Conservation (phyloP, 2,113 vertebrate species). For the Felis catus region DNA sequence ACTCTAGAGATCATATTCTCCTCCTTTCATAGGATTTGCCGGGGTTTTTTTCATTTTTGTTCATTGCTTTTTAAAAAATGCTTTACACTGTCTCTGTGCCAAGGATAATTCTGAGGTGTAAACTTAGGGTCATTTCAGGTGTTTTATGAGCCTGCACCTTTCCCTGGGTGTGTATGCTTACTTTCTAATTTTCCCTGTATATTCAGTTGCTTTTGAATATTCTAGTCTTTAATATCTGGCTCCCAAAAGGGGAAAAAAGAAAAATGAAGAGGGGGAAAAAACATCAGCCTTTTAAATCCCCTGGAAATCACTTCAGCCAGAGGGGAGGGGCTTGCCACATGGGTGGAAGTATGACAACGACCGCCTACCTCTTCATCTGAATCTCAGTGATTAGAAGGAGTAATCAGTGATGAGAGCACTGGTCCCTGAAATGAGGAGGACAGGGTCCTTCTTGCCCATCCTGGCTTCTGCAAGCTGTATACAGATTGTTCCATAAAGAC, state of each 20-base stretch:
- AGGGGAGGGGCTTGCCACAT: not conserved
- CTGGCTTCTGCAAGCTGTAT: not conserved
- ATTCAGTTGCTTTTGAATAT: not conserved
- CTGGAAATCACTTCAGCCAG: not conserved
- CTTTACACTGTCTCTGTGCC: not conserved
- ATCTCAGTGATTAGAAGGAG: not conserved
- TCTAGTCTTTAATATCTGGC: not conserved
- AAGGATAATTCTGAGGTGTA: not conserved
- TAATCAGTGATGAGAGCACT: not conserved
- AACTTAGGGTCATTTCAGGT: not conserved
- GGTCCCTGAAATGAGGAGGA: not conserved
- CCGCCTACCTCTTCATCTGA: not conserved
- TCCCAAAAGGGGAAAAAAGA: not conserved
- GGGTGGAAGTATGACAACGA: not conserved
- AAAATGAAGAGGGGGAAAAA: not conserved
- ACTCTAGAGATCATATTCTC: not conserved
- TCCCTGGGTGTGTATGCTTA: not conserved
- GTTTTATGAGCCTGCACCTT: not conserved
- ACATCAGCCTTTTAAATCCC: not conserved
- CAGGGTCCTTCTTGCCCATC: not conserved
- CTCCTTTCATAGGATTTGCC: not conserved
- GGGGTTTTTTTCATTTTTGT: not conserved
- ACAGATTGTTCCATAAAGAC: not conserved
- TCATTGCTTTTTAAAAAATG: not conserved
- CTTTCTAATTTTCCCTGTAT: not conserved